A percentile compares a stretch with the other conserved stretches of the same genome.
phyloP scores from a whole-genome alignment of 2,888 invertebrate species.

The Spatulosminthurus flaviceps region DNA sequence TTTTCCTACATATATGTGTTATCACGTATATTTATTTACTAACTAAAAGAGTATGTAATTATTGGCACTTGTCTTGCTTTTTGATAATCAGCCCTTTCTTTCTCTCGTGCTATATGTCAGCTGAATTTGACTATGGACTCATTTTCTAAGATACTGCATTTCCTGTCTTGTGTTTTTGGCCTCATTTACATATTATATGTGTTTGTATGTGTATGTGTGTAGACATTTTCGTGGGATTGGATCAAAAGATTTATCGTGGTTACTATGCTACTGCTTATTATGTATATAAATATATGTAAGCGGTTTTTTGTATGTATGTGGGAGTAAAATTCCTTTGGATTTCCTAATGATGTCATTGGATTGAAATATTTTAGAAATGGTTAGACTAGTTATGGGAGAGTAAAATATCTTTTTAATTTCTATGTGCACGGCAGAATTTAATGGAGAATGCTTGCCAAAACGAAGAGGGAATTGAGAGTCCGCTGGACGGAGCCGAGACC shows the following conservation, averaged over 20 bases:
- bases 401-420: not conserved
- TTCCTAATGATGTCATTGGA: too few species aligned
- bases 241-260: too few species aligned
- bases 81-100: not conserved
- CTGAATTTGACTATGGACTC: not conserved
- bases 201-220: not conserved
- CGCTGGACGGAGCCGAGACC: conserved; percentile 44
- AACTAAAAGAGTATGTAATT: too few species aligned
- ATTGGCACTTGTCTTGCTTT: not conserved
- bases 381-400: too few species aligned
- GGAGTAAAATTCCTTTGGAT: too few species aligned
- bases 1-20: too few species aligned
- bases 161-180: not conserved
- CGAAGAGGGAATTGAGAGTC: conserved; percentile 35
- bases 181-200: not conserved
- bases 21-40: too few species aligned
- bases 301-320: too few species aligned
- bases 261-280: too few species aligned
- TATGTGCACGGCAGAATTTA: conserved; percentile 29
- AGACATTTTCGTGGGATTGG: not conserved
- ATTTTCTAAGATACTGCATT: not conserved
- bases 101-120: not conserved
- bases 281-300: too few species aligned
- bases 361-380: too few species aligned
- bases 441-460: conserved; percentile 47